Evolutionary conservation across 2,888 invertebrate genomes (phyloP), one percentile per base, ranked within the genome.

Genomic region (Lydus trimaculatus): DNA sequence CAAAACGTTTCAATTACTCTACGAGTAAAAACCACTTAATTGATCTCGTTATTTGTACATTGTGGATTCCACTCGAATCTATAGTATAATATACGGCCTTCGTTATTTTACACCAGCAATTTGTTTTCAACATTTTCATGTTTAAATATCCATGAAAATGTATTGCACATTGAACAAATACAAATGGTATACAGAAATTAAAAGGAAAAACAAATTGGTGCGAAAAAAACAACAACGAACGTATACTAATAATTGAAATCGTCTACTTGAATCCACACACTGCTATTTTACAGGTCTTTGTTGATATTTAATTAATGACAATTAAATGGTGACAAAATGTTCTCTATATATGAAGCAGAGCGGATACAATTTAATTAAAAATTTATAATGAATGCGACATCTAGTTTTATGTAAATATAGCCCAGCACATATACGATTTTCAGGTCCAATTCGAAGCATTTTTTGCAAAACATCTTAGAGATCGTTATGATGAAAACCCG

Each of bases 41-140:
- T 75, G 77, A 78, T 76, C 76, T 78, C 76, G 78, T 76, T 78
- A 78, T 77, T 76, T 74, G 74, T 75, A 73, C 73, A 73, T 73
- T 72, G 70, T 75, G 73, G 64, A 73, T 72, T 74, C 73, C 70
- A 70, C 65, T 71, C 70, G 70, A 75, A 48, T n/a, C 48, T 48
- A 20, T 20, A 20, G 20, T 20, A 20, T 68, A 69, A 68, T 70
- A 72, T 72, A 66, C 70, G 73, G 75, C 74, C 72, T 75, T 77
- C 77, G 76, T 77, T 77, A 77, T 73, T 77, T 77, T 77, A 76
- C 78, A 75, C 78, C 78, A 73, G 72, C 71, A 75, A 77, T 77
- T 77, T 73, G 72, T 76, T 73, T 71, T 74, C 66, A 63, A 63
- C 69, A 72, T 75, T 75, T 76, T 70, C 70, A 63, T 52, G 65